A percentile compares a stretch with the other conserved stretches of the same genome.
Evolutionary conservation across 2,113 vertebrate species (phyloP).

Genomic region (Sakesphorus luctuosus): DNA sequence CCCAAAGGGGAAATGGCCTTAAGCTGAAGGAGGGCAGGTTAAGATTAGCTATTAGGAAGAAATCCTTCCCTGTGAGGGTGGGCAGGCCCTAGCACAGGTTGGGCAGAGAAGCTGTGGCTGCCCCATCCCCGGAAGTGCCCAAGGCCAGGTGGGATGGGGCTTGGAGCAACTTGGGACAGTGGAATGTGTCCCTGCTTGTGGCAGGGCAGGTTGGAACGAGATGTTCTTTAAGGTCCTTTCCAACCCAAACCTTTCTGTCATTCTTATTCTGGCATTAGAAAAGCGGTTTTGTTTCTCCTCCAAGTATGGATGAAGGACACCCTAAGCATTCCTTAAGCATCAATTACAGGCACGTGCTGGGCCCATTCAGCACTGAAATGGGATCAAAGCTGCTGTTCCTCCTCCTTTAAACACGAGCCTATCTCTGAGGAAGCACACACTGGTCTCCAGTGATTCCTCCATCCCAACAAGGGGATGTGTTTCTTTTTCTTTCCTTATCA

Average conservation of each 20-base stretch:
- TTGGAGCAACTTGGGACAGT: fast-evolving
- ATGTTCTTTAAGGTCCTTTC: background rate
- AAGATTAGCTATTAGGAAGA: background rate
- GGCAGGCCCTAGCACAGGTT: background rate
- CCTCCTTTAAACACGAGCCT: background rate
- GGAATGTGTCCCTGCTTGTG: background rate
- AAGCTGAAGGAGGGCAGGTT: background rate
- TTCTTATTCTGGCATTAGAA: background rate
- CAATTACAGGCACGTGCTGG: background rate
- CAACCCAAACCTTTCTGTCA: background rate
- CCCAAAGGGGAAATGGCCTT: background rate
- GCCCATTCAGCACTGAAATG: background rate
- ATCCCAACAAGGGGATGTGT: background rate
- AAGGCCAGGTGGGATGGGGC: background rate
- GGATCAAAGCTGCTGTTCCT: background rate
- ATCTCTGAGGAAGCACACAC: background rate
- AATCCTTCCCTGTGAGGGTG: background rate
- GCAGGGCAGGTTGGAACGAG: fast-evolving
- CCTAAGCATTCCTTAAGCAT: background rate
- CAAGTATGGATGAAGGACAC: background rate
- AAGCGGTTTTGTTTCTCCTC: background rate
- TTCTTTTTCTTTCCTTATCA: background rate
- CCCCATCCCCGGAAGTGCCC: background rate
- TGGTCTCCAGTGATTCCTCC: background rate
- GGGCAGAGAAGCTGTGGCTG: background rate